Evolutionary conservation across 1,140 invertebrate species (phyloP).

Genomic region (Coptotermes formosanus): DNA sequence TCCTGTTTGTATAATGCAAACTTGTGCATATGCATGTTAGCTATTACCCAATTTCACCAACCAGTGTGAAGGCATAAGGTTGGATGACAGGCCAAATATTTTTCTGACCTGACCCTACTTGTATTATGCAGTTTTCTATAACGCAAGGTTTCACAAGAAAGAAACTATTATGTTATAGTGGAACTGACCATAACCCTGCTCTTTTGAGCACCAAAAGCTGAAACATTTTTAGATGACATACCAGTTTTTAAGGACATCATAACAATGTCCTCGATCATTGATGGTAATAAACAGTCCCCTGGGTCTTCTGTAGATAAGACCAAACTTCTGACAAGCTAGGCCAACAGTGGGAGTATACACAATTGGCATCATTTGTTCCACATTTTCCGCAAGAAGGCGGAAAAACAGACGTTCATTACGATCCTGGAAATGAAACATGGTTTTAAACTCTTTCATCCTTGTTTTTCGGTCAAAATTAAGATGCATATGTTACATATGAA

Average conservation of each 20-base stretch:
- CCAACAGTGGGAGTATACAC: constrained; percentile 94
- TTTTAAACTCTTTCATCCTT: too few species aligned
- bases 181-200: neutral
- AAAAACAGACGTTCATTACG: constrained; percentile 92
- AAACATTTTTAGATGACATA: constrained; percentile 44
- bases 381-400: constrained; percentile 82
- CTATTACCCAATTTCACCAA: too few species aligned
- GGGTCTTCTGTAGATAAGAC: constrained; percentile 87
- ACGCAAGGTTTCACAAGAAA: too few species aligned
- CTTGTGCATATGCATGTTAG: too few species aligned
- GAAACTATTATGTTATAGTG: too few species aligned
- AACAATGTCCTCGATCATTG: constrained; percentile 90
- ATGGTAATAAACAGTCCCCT: constrained; percentile 96
- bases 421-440: constrained; percentile 55
- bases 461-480: too few species aligned
- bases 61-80: too few species aligned
- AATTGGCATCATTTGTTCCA: constrained; percentile 84
- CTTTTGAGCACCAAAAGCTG: neutral
- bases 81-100: too few species aligned
- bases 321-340: constrained; percentile 93
- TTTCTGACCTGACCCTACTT: too few species aligned
- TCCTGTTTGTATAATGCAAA: too few species aligned
- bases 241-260: constrained; percentile 82
- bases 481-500: too few species aligned
- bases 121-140: too few species aligned